Evolutionary conservation across 2,113 vertebrate species (phyloP).

Genomic region (Oophaga pumilio): DNA sequence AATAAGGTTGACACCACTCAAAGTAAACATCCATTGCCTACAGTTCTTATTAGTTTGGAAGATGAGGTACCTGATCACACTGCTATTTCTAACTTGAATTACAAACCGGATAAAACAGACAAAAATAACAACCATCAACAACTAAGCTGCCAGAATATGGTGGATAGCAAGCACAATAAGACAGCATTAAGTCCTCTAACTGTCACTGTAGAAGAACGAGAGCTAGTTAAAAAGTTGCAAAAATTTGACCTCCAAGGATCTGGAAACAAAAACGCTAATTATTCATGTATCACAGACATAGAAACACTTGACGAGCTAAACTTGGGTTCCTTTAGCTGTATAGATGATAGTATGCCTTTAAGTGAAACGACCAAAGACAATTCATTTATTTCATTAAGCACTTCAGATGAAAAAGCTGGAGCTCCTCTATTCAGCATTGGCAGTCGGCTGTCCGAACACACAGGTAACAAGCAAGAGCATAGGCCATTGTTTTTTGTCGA

Average conservation of each 20-base stretch:
- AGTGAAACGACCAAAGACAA: slow-evolving; percentile 62
- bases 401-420: slow-evolving; percentile 66
- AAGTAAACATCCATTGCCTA: slow-evolving; percentile 17
- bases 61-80: not conserved
- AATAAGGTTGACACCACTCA: slow-evolving; percentile 57
- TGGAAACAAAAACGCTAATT: slow-evolving; percentile 70
- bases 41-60: slow-evolving; percentile 48
- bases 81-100: not conserved
- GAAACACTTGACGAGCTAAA: slow-evolving; percentile 64
- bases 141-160: slow-evolving; percentile 48
- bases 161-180: slow-evolving; percentile 57
- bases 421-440: slow-evolving; percentile 73
- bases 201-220: slow-evolving; percentile 79
- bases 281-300: slow-evolving; percentile 66
- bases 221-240: slow-evolving; percentile 77
- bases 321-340: slow-evolving; percentile 62
- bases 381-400: slow-evolving; percentile 56
- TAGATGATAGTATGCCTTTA: slow-evolving; percentile 58
- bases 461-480: slow-evolving; percentile 71
- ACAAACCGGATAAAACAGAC: not conserved
- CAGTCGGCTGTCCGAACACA: slow-evolving; percentile 73
- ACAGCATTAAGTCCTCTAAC: slow-evolving; percentile 71
- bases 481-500: slow-evolving; percentile 71
- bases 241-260: slow-evolving; percentile 77
- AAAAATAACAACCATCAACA: slow-evolving; percentile 50